Evolutionary conservation across 2,797 vertebrate species (phyloP).

Genomic region (Caiman crocodilus): DNA sequence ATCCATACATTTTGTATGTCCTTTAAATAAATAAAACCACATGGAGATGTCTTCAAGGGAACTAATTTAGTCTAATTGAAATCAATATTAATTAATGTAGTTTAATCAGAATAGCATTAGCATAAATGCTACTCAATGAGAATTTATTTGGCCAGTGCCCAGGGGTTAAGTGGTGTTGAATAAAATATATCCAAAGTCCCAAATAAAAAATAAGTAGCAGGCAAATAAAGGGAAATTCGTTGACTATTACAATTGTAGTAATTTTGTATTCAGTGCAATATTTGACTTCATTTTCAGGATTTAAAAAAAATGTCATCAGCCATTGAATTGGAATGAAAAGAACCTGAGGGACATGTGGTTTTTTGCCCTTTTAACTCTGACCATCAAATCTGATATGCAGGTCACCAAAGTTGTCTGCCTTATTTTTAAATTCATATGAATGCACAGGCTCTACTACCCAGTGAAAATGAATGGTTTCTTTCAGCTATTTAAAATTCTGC

Average conservation of each 20-base stretch:
- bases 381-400: conserved; percentile 4
- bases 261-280: not conserved
- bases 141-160: conserved; percentile 40
- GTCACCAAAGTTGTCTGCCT: not conserved
- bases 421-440: not conserved
- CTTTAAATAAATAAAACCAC: conserved; percentile 35
- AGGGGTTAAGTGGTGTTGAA: conserved; percentile 40
- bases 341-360: conserved; percentile 56
- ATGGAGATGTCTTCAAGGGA: conserved; percentile 49
- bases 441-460: not conserved
- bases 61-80: conserved; percentile 68
- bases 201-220: not conserved
- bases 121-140: conserved; percentile 71
- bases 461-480: conserved; percentile 7
- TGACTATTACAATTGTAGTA: not conserved
- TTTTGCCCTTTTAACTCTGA: conserved; percentile 47
- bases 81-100: conserved; percentile 68
- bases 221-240: conserved; percentile 35
- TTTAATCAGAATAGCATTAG: conserved; percentile 74
- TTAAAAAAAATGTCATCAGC: conserved; percentile 47
- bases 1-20: conserved; percentile 69
- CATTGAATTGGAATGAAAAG: conserved; percentile 64
- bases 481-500: not conserved
- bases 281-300: conserved; percentile 34
- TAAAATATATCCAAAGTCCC: not conserved